A percentile compares a stretch with the other conserved stretches of the same genome.
Conservation (phyloP, 2,888 invertebrate genomes). For the Abrostola triplasia region DNA sequence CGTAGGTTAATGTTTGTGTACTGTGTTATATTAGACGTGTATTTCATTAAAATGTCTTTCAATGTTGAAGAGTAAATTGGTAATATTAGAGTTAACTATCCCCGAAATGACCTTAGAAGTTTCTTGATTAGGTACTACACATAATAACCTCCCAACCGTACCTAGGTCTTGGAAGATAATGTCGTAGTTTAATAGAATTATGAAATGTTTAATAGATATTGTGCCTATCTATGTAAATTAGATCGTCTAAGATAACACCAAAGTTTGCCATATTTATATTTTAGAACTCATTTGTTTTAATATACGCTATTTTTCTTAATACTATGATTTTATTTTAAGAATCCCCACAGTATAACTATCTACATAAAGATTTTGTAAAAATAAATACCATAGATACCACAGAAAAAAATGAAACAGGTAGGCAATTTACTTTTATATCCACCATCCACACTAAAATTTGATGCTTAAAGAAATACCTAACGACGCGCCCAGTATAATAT, state of each 20-base stretch:
- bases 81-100: slow-evolving; percentile 30
- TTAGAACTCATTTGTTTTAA: slow-evolving; percentile 25
- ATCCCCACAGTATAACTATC: not conserved
- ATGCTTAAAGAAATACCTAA: too few relatives aligned
- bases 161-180: slow-evolving; percentile 13
- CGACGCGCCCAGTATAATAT: too few relatives aligned
- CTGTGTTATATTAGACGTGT: slow-evolving; percentile 9
- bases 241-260: slow-evolving; percentile 16
- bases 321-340: slow-evolving; percentile 13
- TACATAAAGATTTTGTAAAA: not conserved
- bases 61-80: slow-evolving; percentile 16
- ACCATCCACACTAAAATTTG: too few relatives aligned
- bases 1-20: slow-evolving; percentile 20
- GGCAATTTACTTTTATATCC: too few relatives aligned
- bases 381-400: too few relatives aligned
- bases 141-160: slow-evolving; percentile 9
- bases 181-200: slow-evolving; percentile 12
- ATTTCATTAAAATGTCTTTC: slow-evolving; percentile 1
- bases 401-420: too few relatives aligned
- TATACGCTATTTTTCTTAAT: slow-evolving; percentile 31
- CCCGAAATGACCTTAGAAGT: slow-evolving; percentile 4
- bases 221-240: slow-evolving; percentile 24
- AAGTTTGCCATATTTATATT: slow-evolving; percentile 43
- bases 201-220: slow-evolving; percentile 10
- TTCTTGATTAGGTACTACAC: slow-evolving; percentile 12